These are phyloP conservation scores for Seriola dumerili DNA, from an alignment of 2,113 vertebrate genomes.

Conservation along the genomic window DNA sequence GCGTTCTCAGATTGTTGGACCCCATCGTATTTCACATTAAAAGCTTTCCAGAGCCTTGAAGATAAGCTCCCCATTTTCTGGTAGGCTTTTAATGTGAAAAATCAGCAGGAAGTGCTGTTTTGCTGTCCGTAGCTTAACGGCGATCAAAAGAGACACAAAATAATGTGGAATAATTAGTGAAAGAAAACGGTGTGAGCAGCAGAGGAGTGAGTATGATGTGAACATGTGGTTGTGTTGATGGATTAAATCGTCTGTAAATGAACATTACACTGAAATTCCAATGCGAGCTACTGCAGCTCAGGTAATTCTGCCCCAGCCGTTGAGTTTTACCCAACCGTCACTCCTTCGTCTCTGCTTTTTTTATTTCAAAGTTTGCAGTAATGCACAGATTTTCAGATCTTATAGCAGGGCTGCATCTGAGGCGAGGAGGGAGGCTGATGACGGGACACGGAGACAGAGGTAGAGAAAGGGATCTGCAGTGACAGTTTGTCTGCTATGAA, in stretches of 20 bases:
- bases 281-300: no score
- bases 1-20: no score
- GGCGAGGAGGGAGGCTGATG: neutral
- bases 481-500: slow-evolving; percentile 55
- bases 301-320: no score
- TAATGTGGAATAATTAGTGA: no score
- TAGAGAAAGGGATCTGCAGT: slow-evolving; percentile 1
- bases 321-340: neutral
- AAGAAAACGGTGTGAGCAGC: no score
- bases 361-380: neutral
- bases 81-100: neutral
- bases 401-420: neutral
- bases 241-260: no score
- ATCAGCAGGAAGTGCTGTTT: neutral
- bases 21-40: neutral
- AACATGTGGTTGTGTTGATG: no score
- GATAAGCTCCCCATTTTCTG: neutral
- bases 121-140: neutral
- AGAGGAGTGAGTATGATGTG: no score
- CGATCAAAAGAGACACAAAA: no score
- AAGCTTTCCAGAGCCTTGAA: neutral
- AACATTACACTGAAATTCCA: no score
- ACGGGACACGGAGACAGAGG: neutral
- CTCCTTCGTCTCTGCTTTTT: neutral
- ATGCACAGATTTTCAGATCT: neutral